Base-by-base conservation (phyloP, 35 echinoderm and acorn worm genomes). In the Chiridota heheva region DNA sequence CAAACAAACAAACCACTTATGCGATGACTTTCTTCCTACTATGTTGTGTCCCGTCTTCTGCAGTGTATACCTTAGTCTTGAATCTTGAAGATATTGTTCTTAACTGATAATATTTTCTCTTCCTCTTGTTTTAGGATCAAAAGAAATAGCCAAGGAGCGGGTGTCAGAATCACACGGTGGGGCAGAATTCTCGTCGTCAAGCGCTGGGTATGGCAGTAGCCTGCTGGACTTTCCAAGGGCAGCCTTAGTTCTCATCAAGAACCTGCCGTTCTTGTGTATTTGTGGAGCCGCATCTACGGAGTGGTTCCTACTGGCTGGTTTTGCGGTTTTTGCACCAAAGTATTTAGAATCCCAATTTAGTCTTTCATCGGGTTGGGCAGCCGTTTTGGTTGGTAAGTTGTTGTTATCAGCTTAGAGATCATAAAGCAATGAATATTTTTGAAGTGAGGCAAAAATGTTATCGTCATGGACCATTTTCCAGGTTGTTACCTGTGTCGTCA, bases 261-360 rank as follows among this genome's bases (percentile, higher is more conserved):
- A 91, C 82, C 67, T 67, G 58, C 67, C 89, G 17, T 91, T 91
- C 41, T 39, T 91, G 63, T 91, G 85, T 62, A 58, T 91, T 5
- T 78, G 82, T 58, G 29, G 85, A 6, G 76, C 74, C 18, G 73
- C 71, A 12, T 53, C 76, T 36, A 86, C 89, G 0, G 89, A 91
- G 65, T 85, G 82, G 82, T 91, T 91, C n/a, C 75, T 91, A 7
- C 53, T 91, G 18, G 76, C 89, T 0, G 84, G 89, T 5, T 91
- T 91, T 49, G 82, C 89, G 17, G 76, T 77, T 29, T 91, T 91
- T 75, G 89, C 72, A 16, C 89, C 89, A 58, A 91, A 91, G 75
- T 91, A 80, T 67, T 66, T 91, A 22, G 89, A 91, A 22, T 86
- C 89, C 0, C 89, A 91, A 67, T 91, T 86, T 41, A 91, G 75